Conservation (phyloP, 2,113 vertebrate species). For the Piprites chloris region DNA sequence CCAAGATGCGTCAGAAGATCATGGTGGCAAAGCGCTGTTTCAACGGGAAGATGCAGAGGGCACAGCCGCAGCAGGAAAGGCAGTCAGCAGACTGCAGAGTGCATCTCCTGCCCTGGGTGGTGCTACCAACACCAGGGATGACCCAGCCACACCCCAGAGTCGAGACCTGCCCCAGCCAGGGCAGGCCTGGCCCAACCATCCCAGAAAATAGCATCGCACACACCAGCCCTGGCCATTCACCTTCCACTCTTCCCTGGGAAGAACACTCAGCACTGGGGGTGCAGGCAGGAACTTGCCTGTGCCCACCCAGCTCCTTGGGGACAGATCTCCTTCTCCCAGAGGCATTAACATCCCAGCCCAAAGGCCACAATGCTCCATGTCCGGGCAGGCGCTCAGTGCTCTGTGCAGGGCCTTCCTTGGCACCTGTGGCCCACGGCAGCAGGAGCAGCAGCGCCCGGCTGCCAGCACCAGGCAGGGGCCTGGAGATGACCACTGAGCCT, state of each 20-base stretch:
- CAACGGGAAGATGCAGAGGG: background rate
- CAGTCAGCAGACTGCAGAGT: background rate
- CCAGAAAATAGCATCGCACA: background rate
- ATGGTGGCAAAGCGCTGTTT: background rate
- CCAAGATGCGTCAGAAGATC: background rate
- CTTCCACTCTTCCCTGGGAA: background rate
- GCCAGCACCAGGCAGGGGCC: background rate
- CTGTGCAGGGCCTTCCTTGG: background rate
- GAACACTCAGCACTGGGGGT: background rate
- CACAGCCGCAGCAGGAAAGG: background rate
- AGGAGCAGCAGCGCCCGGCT: background rate
- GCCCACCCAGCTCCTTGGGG: background rate
- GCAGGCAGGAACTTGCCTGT: background rate
- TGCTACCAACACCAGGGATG: background rate
- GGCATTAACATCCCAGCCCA: background rate
- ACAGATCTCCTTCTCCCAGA: background rate
- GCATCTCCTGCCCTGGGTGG: background rate
- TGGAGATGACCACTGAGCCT: background rate
- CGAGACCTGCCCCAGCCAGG: background rate
- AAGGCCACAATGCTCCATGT: background rate
- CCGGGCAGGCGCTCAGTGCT: background rate
- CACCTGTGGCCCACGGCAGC: background rate
- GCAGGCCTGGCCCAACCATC: background rate
- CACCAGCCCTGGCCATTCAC: background rate
- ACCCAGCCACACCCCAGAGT: background rate